Conservation (phyloP, 2,888 invertebrate genomes). For the Xylophagus ater region DNA sequence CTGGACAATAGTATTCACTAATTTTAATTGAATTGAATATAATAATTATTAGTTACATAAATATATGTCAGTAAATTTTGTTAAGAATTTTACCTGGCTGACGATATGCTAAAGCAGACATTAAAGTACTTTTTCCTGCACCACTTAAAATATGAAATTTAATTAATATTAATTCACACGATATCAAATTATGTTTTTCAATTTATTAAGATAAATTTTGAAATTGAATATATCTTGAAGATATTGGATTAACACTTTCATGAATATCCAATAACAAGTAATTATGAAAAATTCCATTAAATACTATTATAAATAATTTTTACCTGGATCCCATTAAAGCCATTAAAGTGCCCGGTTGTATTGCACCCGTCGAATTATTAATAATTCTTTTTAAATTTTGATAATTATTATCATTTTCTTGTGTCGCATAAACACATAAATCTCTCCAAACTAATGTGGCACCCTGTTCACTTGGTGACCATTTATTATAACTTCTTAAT, state of each 20-base stretch:
- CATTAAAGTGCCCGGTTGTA: slow-evolving; percentile 68
- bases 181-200: too few species aligned
- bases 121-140: slow-evolving; percentile 80
- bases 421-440: slow-evolving; percentile 55
- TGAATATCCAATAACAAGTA: background rate
- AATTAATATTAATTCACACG: slow-evolving; percentile 2
- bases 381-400: slow-evolving; percentile 57
- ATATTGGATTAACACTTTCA: background rate
- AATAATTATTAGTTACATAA: background rate
- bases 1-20: slow-evolving; percentile 47
- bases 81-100: slow-evolving; percentile 49
- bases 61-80: background rate
- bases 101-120: slow-evolving; percentile 72
- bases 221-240: too few species aligned
- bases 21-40: background rate
- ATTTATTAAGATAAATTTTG: too few species aligned
- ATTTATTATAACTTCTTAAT: slow-evolving; percentile 41
- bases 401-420: slow-evolving; percentile 37
- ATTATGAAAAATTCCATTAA: slow-evolving; percentile 3
- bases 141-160: slow-evolving; percentile 41
- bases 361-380: slow-evolving; percentile 71
- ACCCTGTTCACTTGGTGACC: slow-evolving; percentile 49
- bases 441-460: slow-evolving; percentile 72
- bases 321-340: slow-evolving; percentile 80
- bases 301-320: slow-evolving; percentile 22